phyloP scores from a whole-genome alignment of 2,113 vertebrate species.

The Cisticola juncidis region DNA sequence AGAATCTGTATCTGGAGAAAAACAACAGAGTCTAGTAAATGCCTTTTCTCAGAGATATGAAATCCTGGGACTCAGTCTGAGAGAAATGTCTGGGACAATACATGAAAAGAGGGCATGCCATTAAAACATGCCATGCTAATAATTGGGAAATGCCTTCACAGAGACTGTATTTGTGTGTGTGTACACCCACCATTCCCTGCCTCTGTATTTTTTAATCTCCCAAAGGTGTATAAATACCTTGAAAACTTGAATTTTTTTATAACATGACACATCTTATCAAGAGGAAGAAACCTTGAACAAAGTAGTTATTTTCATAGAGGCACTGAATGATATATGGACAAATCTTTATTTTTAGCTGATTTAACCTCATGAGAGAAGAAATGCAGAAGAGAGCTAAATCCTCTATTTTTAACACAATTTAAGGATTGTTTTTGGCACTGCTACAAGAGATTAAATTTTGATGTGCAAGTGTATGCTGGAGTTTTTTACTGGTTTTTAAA shows the following conservation, averaged over 20 bases:
- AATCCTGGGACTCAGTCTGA: background rate
- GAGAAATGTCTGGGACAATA: background rate
- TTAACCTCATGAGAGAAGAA: background rate
- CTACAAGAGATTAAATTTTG: constrained; percentile 20
- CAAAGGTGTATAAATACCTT: background rate
- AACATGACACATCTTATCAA: background rate
- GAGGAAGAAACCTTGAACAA: background rate
- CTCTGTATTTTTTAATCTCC: background rate
- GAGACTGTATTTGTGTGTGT: background rate
- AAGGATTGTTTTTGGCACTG: constrained; percentile 30
- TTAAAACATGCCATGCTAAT: background rate
- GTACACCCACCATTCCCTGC: background rate
- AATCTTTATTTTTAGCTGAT: background rate
- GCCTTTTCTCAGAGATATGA: background rate
- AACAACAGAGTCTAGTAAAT: background rate
- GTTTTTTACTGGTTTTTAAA: constrained; percentile 37
- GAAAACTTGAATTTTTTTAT: background rate
- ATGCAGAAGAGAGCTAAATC: background rate
- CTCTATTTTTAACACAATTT: background rate
- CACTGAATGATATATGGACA: background rate
- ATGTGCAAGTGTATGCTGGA: background rate
- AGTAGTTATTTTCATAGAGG: background rate
- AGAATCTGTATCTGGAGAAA: background rate
- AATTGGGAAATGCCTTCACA: background rate
- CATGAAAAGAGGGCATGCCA: background rate